These are phyloP conservation scores for Chrysemys picta DNA, from an alignment of 2,113 vertebrate species.

Conservation along the genomic window DNA sequence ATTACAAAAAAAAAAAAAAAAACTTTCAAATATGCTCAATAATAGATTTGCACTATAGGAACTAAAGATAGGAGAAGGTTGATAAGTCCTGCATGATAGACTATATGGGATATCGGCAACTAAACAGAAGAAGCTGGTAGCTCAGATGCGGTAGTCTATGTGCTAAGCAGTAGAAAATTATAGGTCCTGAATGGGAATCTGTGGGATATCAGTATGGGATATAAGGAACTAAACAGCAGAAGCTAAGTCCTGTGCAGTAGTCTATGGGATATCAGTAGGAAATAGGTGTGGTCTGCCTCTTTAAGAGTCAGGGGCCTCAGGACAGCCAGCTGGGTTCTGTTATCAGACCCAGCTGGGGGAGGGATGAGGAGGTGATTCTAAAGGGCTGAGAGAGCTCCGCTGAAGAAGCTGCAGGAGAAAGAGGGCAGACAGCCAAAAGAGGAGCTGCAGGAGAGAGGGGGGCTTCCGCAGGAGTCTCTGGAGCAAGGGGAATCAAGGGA, in stretches of 20 bases:
- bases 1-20: neutral
- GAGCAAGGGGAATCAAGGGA: too few species aligned
- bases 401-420: too few species aligned
- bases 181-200: neutral
- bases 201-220: neutral
- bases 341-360: too few species aligned
- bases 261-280: neutral
- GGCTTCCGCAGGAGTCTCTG: too few species aligned
- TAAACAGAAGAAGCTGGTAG: rapidly evolving
- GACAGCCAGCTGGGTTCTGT: neutral
- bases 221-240: neutral
- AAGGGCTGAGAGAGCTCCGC: too few species aligned
- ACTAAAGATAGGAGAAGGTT: neutral
- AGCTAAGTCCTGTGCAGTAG: neutral
- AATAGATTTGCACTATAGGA: neutral
- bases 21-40: neutral
- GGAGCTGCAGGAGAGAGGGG: too few species aligned
- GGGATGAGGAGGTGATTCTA: too few species aligned
- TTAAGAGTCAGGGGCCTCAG: neutral
- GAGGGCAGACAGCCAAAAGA: too few species aligned
- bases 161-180: neutral
- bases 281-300: neutral
- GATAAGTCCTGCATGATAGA: rapidly evolving
- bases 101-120: neutral
- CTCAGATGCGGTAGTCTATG: neutral